A percentile compares a stretch with the other conserved stretches of the same genome.
Conservation (phyloP, 2,797 vertebrate genomes). For the Pseudotriccus pelzelni region DNA sequence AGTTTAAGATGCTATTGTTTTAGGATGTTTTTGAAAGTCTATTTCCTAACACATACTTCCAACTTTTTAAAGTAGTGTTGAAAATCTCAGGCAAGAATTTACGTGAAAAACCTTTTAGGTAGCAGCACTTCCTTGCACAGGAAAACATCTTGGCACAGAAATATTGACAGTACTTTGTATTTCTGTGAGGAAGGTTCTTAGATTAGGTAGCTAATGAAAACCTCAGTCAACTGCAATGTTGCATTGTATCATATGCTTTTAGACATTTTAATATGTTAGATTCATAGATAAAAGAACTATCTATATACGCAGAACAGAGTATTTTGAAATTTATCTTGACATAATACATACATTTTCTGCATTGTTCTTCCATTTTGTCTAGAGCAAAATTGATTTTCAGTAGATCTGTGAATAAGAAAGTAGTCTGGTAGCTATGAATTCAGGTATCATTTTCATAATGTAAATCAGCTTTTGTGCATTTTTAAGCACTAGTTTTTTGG, state of each 20-base stretch:
- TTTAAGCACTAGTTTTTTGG: neutral
- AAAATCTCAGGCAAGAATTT: neutral
- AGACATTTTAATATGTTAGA: neutral
- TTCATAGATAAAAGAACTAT: neutral
- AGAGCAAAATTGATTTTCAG: neutral
- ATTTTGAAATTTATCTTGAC: neutral
- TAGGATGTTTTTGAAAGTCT: neutral
- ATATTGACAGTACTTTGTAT: neutral
- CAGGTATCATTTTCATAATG: accelerated
- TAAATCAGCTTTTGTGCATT: neutral
- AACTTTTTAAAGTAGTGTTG: neutral
- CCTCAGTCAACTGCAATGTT: neutral
- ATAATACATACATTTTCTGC: neutral
- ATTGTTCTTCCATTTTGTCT: neutral
- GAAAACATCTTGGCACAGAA: neutral
- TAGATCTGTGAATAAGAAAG: neutral
- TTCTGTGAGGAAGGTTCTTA: neutral
- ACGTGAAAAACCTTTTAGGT: neutral
- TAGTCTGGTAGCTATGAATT: neutral
- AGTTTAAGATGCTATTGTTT: neutral
- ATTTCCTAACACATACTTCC: neutral
- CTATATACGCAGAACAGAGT: neutral
- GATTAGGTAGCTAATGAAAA: neutral
- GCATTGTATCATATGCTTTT: neutral
- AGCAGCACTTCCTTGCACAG: neutral